Conservation (phyloP, 2,113 vertebrate species). For the Callorhinus ursinus region DNA sequence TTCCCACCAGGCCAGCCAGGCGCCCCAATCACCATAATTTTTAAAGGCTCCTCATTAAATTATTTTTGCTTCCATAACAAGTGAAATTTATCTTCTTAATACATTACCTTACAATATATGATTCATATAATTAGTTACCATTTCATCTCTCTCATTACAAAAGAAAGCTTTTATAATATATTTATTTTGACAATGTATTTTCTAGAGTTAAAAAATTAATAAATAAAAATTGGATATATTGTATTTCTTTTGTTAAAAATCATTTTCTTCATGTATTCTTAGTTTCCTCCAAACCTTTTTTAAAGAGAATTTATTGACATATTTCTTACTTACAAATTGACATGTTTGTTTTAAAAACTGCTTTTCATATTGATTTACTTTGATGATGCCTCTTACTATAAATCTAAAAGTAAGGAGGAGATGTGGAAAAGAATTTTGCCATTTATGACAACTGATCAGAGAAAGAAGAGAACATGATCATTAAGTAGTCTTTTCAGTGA, state of each 20-base stretch:
- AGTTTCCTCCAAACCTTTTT: neutral
- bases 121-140: neutral
- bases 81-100: neutral
- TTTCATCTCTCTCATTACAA: neutral
- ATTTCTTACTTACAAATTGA: neutral
- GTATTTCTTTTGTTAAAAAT: slow-evolving; percentile 6
- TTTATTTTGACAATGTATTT: slow-evolving; percentile 12
- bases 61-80: neutral
- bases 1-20: neutral
- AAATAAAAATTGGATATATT: neutral
- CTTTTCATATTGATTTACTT: neutral
- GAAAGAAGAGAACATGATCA: neutral
- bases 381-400: neutral
- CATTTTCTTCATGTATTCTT: neutral
- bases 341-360: neutral
- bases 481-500: neutral
- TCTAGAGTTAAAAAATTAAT: slow-evolving; percentile 11
- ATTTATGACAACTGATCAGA: neutral
- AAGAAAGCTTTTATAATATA: neutral
- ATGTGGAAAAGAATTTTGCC: neutral
- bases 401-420: neutral
- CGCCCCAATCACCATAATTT: neutral
- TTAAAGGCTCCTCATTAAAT: neutral
- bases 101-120: neutral
- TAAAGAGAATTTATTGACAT: neutral